Percentiles rank a stretch among this genome's conserved stretches.
Conservation (phyloP, 2,113 vertebrate genomes). For the Melanerpes formicivorus region DNA sequence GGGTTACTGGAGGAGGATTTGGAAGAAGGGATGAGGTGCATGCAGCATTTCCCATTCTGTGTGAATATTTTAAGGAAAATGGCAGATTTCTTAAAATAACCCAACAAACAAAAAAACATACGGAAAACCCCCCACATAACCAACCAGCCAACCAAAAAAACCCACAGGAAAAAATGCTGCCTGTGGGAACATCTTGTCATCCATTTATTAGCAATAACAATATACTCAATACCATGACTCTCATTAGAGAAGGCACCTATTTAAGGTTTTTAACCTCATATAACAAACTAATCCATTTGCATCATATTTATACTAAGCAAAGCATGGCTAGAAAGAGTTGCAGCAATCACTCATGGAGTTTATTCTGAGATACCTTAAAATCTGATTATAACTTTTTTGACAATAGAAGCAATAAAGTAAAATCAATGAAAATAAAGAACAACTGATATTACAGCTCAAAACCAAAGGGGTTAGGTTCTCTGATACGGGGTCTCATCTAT, state of each 20-base stretch:
- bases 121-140: neutral
- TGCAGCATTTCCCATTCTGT: neutral
- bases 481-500: neutral
- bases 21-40: neutral
- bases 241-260: neutral
- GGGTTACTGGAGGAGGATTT: neutral
- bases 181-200: neutral
- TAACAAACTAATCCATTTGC: neutral
- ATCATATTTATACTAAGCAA: constrained; percentile 21
- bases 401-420: neutral
- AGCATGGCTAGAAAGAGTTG: neutral
- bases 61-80: neutral
- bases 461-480: neutral
- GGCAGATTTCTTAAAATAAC: neutral
- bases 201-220: neutral
- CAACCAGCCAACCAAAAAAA: neutral
- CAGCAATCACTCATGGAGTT: neutral
- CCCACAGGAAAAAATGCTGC: neutral
- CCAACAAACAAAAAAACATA: neutral
- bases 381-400: constrained; percentile 25
- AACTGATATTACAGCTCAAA: neutral
- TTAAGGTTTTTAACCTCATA: constrained; percentile 31
- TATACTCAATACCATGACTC: neutral
- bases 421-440: neutral
- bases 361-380: neutral